A percentile compares a stretch with the other conserved stretches of the same genome.
These are phyloP conservation scores for Nannobrachium achirus DNA, from an alignment of 2,113 vertebrate genomes.

Conservation along the genomic window DNA sequence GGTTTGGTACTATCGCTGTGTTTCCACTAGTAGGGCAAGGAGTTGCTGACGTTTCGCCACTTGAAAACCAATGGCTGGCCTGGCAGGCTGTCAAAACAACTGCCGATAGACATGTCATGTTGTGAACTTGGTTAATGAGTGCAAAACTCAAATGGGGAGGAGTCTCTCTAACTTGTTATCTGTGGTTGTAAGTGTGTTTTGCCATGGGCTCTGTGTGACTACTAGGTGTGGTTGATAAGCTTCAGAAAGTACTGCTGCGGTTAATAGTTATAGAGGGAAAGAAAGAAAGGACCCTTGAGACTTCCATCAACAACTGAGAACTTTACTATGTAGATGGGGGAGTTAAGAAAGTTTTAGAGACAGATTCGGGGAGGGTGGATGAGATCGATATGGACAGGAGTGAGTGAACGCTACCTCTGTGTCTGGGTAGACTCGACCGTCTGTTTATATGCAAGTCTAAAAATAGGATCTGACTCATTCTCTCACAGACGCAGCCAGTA, in stretches of 20 bases:
- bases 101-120: slow-evolving; percentile 18
- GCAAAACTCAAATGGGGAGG: slow-evolving; percentile 11
- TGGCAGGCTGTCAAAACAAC: slow-evolving; percentile 6
- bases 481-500: slow-evolving; percentile 59
- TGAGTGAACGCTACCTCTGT: slow-evolving; percentile 47
- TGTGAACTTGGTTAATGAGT: slow-evolving; percentile 44
- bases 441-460: slow-evolving; percentile 70
- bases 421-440: slow-evolving; percentile 65
- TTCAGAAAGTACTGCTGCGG: background rate
- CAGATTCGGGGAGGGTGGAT: too few relatives aligned
- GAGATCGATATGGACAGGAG: slow-evolving; percentile 30
- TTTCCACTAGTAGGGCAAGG: slow-evolving; percentile 13
- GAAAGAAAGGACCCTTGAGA: background rate
- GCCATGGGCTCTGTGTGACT: slow-evolving; percentile 26
- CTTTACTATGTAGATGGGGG: background rate
- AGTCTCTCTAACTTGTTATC: slow-evolving; percentile 26
- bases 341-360: background rate
- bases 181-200: slow-evolving; percentile 34
- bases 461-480: slow-evolving; percentile 75
- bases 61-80: slow-evolving; percentile 26
- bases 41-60: slow-evolving; percentile 11
- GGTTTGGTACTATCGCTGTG: background rate
- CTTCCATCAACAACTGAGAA: background rate
- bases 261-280: background rate
- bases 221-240: slow-evolving; percentile 45